phyloP scores from a whole-genome alignment of 2,797 vertebrate species.

The Nannoperca obscura region DNA sequence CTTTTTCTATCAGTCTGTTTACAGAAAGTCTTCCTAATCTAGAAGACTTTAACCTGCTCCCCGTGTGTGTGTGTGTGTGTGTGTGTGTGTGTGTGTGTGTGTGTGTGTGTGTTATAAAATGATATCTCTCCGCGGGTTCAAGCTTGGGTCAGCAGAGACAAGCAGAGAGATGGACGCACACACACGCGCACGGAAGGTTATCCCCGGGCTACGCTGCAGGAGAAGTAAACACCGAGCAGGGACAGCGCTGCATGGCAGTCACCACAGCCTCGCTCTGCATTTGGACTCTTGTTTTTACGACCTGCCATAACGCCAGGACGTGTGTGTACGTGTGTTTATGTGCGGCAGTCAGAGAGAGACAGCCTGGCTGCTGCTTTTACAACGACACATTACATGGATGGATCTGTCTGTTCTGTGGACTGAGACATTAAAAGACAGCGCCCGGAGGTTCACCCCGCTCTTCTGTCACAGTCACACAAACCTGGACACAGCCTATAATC shows the following conservation, averaged over 20 bases:
- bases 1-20: conserved; percentile 16
- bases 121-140: conserved; percentile 88
- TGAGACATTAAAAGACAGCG: conserved; percentile 38
- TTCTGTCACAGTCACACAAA: conserved; percentile 24
- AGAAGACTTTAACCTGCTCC: conserved; percentile 74
- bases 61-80: conserved; percentile 21
- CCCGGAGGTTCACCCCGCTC: conserved; percentile 77
- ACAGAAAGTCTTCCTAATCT: conserved; percentile 43
- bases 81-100: conserved; percentile 42
- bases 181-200: conserved; percentile 74
- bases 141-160: conserved; percentile 85
- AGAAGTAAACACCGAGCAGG: conserved; percentile 81
- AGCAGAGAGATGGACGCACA: conserved; percentile 37
- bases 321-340: conserved; percentile 32
- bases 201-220: conserved; percentile 66
- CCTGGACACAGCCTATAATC: not conserved
- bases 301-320: conserved; percentile 68
- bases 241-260: conserved; percentile 1
- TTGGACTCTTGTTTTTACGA: conserved; percentile 74
- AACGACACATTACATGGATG: conserved; percentile 59
- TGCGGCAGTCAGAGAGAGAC: conserved; percentile 59
- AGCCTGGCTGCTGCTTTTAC: conserved; percentile 78
- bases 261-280: conserved; percentile 65
- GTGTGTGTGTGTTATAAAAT: conserved; percentile 74
- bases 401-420: conserved; percentile 48